A percentile compares a stretch with the other conserved stretches of the same genome.
Conservation (phyloP, 2,888 invertebrate genomes). For the Synanthedon andrenaeformis region DNA sequence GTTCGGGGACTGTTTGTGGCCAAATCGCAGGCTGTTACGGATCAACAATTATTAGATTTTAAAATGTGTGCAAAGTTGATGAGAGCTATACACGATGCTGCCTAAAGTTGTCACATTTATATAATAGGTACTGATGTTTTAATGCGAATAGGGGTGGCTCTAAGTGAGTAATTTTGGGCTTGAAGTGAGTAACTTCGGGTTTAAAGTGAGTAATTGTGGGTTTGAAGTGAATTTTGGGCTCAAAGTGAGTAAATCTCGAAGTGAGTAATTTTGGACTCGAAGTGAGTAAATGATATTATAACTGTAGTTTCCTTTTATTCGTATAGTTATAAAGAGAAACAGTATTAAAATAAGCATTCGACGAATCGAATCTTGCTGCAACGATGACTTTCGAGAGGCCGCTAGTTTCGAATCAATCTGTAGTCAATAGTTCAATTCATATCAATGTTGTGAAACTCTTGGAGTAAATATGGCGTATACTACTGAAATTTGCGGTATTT, state of each 20-base stretch:
- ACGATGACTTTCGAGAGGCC: conserved; percentile 31
- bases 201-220: neutral
- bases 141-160: neutral
- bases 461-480: too few relatives aligned
- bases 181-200: too few relatives aligned
- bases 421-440: conserved; percentile 57
- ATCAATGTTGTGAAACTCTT: conserved; percentile 35
- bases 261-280: neutral
- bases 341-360: conserved; percentile 34
- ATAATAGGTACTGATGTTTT: neutral
- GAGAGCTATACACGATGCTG: conserved; percentile 61
- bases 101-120: conserved; percentile 42
- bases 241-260: too few relatives aligned
- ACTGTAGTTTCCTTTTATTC: conserved; percentile 9
- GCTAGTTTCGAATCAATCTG: conserved; percentile 31
- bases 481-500: too few relatives aligned
- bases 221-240: neutral
- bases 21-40: conserved; percentile 11
- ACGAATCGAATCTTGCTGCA: conserved; percentile 20
- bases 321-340: conserved; percentile 30
- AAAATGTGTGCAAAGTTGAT: conserved; percentile 35
- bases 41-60: conserved; percentile 57
- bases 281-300: neutral
- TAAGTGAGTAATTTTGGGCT: too few relatives aligned
- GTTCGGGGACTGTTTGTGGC: neutral